Base-by-base conservation (phyloP, 2,113 vertebrate genomes). In the Pteronura brasiliensis region DNA sequence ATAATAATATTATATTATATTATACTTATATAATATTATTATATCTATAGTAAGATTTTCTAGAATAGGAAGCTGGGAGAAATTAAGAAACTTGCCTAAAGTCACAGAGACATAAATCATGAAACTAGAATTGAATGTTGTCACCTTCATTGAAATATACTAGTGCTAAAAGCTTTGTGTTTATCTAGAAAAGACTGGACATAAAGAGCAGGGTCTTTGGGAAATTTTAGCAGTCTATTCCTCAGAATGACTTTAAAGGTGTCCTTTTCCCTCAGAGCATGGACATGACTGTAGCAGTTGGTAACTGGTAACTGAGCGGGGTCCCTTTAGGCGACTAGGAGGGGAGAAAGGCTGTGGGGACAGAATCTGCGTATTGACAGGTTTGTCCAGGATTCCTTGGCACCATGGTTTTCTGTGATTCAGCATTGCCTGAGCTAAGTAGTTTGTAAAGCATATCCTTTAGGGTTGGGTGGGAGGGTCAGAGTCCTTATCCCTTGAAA, bases 401-500 rank as follows among this genome's bases (percentile, higher is more conserved):
- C 42, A 34, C 81, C 31, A 4, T 27, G 25, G 4, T 39, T 94
- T 72, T 11, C 31, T 84, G 34, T 49, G 47, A 1, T 61, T 49
- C 42, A 47, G 18, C 4, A 8, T 67, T 55, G 42, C 36, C 4
- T 49, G 57, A 15, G 17, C 23, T 71, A n/a, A 87, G 21, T 29
- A 49, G 47, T 49, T 49, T 49, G 12, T 49, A 49, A 12, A 49
- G 12, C 47, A 49, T 49, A 49, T 49, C 6, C 11, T 27, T 95
- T 6, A 49, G 31, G 5, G 31, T 8, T 31, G 42, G 0, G 3
- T 55, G 69, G 59, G 10, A 61, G 63, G 6, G 17, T 1, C 17
- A 13, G 14, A 3, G 14, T 47, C 6, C 15, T 65, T 4, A 0
- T 34, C 9, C 29, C 42, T 69, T n/a, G 23, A 3, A 6, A 88